Base-by-base conservation (phyloP, 2,888 invertebrate genomes). In the Meliscaeva auricollis region DNA sequence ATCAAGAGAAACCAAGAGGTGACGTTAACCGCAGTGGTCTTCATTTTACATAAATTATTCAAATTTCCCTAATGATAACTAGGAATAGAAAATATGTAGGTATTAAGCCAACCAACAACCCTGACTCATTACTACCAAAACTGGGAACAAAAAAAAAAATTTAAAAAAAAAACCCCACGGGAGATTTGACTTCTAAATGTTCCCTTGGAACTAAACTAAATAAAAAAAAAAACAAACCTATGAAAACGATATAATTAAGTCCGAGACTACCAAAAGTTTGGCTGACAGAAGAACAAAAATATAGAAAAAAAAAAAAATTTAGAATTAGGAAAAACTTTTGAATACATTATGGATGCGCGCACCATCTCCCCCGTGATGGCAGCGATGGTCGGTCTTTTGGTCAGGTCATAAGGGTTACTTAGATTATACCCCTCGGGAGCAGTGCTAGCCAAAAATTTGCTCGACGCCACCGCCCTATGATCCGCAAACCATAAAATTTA, bases 401-500 rank as follows among this genome's bases (percentile, higher is more conserved):
- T 70, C 75, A 46, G 66, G 79, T 83, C 60, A 46, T 26, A 22
- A 66, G 66, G 58, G 38, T 56, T 32, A 58, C 22, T 60, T 35
- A 68, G 22, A 79, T 22, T 46, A 26, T 30, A 22, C 30, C n/a
- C 30, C n/a, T n/a, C 2, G 58, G 4, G 8, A 17, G 2, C 66
- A 15, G 26, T 30, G 26, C n/a, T 11, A 56, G 64, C 58, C 66
- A 48, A 52, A 69, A 50, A 48, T 50, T 52, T 44, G 11, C 35
- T 11, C 35, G 35, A 11, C 35, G 8, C 15, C 30, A 20, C 32
- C 68, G 48, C 50, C 56, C 79, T 75, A 79, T 77, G 74, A 83
- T 60, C 83, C 69, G 50, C 70, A 80, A 70, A 76, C 68, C 72
- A 80, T 85, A 77, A 64, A 81, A 85, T 73, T 73, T 73, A 77